A percentile compares a stretch with the other conserved stretches of the same genome.
Evolutionary conservation across 2,113 vertebrate genomes (phyloP).

Genomic region (Athene noctua): DNA sequence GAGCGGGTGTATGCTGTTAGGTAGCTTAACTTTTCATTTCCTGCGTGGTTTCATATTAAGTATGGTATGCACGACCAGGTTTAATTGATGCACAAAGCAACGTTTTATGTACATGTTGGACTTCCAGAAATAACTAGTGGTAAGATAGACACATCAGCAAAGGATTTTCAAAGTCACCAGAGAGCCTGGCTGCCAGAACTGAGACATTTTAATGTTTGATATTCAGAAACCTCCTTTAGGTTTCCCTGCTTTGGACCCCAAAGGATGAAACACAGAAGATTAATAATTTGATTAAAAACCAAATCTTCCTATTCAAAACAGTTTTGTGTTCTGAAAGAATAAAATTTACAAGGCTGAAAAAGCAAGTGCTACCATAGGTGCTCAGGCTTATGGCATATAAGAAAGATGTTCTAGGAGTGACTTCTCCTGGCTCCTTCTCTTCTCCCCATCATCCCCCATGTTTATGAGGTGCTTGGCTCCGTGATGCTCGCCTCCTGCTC

Average conservation of each 20-base stretch:
- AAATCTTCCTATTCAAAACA: not conserved
- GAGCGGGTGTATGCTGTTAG: not conserved
- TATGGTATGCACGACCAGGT: not conserved
- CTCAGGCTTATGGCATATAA: not conserved
- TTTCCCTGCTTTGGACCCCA: not conserved
- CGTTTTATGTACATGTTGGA: not conserved
- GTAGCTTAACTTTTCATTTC: conserved; percentile 62
- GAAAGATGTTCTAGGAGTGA: not conserved
- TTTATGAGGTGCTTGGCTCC: not conserved
- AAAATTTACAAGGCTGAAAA: not conserved
- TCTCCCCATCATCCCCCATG: not conserved
- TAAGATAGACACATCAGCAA: not conserved
- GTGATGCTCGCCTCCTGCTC: not conserved
- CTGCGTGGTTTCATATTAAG: conserved; percentile 24
- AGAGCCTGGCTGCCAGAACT: not conserved
- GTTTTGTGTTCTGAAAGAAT: not conserved
- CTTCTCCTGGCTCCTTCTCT: not conserved
- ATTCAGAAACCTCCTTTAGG: not conserved
- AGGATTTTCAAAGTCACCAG: not conserved
- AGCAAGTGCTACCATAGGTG: not conserved
- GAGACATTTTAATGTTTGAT: not conserved
- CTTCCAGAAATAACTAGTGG: conserved; percentile 5
- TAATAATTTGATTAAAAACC: not conserved
- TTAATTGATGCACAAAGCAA: conserved; percentile 13
- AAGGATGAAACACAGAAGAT: not conserved